Evolutionary conservation across 1,140 invertebrate species (phyloP), one percentile per base, ranked within the genome.

Genomic region (Armadillidium nasatum): DNA sequence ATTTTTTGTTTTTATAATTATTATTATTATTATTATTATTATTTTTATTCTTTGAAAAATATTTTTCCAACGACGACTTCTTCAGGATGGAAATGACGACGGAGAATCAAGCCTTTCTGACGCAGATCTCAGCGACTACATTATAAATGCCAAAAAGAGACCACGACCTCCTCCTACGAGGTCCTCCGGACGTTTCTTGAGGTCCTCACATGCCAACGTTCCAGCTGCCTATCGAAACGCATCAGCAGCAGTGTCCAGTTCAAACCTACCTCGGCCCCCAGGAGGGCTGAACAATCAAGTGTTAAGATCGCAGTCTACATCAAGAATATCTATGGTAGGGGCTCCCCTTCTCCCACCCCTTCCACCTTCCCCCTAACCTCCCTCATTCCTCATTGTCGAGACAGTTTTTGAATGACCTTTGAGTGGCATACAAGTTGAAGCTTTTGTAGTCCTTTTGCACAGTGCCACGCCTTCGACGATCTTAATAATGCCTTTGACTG

Each of bases 311-410:
- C 79, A 80, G 75, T 80, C 79, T 2, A 76, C 79, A 22, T 80
- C 76, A 66, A 75, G 79, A 73, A 76, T 80, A 22, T 69, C 79
- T 76, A 80, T 80, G 79, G 79, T 80, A 80, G 69, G 79, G 68
- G 72, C 68, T 46, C 21, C 9, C 50, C 44, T 71, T 33, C 54
- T 54, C 13, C 71, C 19, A 33, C 60, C n/a, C 19, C n/a, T 11
- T 68, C 67, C 74, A 54, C 44, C 13, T 44, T 45, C 44, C 21
- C 44, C 45, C 10, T 54, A n/a, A n/a, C n/a, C n/a, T n/a, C n/a
- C n/a, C 21, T 21, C 44, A 60, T 60, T 60, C 45, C 33, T 54
- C 72, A 22, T 50, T 19, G 43, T 50, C 33, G 33, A n/a, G n/a
- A 33, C 33, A 33, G 33, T 33, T 33, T n/a, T 33, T 33, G 33